Percentiles rank a stretch among this genome's conserved stretches.
phyloP scores from a whole-genome alignment of 2,888 invertebrate genomes.

The Meteorus colon region DNA sequence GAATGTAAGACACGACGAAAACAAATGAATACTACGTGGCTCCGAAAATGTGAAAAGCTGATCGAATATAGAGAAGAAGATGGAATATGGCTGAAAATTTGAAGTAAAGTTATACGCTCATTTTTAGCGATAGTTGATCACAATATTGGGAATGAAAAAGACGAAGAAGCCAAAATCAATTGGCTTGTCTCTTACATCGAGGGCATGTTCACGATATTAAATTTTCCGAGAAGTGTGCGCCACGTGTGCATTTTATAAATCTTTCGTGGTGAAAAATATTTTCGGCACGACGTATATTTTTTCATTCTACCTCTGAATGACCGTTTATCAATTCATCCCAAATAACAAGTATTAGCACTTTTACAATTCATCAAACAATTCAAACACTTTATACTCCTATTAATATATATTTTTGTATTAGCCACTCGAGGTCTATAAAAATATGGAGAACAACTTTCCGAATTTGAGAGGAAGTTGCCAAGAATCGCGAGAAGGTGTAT shows the following conservation, averaged over 20 bases:
- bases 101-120: constrained; percentile 49
- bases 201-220: constrained; percentile 14
- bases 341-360: background rate
- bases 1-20: too few species aligned
- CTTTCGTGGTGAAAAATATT: background rate
- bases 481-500: too few species aligned
- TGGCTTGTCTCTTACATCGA: constrained; percentile 15
- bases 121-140: constrained; percentile 50
- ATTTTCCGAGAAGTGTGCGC: constrained; percentile 2
- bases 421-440: too few species aligned
- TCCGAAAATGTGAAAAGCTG: too few species aligned
- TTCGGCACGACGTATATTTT: background rate
- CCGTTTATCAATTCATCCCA: background rate
- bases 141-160: constrained; percentile 42
- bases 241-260: constrained; percentile 14
- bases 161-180: background rate
- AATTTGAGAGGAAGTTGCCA: too few species aligned
- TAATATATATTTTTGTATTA: too few species aligned
- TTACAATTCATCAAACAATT: background rate
- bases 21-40: too few species aligned
- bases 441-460: too few species aligned
- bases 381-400: background rate
- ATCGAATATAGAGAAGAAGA: too few species aligned
- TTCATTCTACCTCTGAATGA: background rate
- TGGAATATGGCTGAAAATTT: constrained; percentile 38